These are phyloP conservation scores for Bombus vancouverensis DNA, from an alignment of 1,140 invertebrate genomes.

Conservation along the genomic window DNA sequence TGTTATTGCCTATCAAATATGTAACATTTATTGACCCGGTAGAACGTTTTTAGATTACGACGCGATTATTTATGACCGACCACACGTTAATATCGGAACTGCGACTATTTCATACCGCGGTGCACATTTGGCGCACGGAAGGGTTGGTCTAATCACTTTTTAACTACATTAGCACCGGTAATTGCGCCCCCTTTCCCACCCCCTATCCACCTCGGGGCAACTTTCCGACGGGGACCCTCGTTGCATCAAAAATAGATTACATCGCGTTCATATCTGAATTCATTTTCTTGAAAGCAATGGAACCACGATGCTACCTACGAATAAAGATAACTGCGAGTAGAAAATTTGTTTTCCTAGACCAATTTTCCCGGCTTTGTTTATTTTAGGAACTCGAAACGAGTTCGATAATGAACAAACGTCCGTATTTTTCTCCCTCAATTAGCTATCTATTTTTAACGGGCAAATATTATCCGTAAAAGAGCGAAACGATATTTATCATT, in stretches of 20 bases:
- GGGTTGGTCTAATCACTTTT: conserved; percentile 69
- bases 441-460: background rate
- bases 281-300: conserved; percentile 50
- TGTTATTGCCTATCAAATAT: background rate
- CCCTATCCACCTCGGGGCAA: conserved; percentile 15
- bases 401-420: background rate
- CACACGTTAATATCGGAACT: conserved; percentile 43
- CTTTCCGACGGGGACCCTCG: conserved; percentile 44
- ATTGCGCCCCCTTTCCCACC: conserved; percentile 21
- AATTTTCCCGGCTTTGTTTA: background rate
- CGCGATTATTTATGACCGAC: conserved; percentile 52
- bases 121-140: conserved; percentile 53
- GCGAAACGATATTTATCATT: background rate
- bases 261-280: conserved; percentile 53
- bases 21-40: background rate
- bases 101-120: conserved; percentile 44
- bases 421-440: background rate
- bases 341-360: background rate
- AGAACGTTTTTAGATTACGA: conserved; percentile 33
- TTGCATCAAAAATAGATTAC: conserved; percentile 69
- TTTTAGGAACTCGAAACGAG: background rate
- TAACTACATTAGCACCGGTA: conserved; percentile 67
- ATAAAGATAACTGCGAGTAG: conserved; percentile 12
- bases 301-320: background rate
- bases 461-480: background rate